Base-by-base conservation (phyloP, 2,888 invertebrate species). In the Chironomus tentans region DNA sequence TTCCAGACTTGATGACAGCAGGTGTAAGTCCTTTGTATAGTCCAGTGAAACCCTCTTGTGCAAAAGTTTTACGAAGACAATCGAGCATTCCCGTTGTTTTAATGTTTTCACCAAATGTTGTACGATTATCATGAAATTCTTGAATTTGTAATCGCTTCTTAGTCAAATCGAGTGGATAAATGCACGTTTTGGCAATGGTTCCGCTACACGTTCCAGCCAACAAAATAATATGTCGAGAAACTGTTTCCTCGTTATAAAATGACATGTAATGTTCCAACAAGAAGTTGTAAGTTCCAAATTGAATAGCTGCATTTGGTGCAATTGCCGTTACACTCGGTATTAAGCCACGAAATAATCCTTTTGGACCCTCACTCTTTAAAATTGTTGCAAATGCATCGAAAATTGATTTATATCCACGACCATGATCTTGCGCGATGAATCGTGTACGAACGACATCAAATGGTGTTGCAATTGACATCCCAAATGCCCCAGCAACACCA, bases 401-500 rank as follows among this genome's bases (percentile, higher is more conserved):
- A 2, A 83, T 83, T 79, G 82, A 83, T 61, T 80, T 79, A 80
- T 84, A 84, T 62, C 84, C 84, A 74, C 82, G 82, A 71, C 80
- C 82, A 21, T 84, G 83, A 79, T 85, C 86, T 84, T 96, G 96
- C 12, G 96, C 97, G 76, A 98, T 92, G 78, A 99, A 87, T 80
- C 98, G 88, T 2, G 99, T 99, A 80, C 98, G 87, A 24, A 97
- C 86, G 0, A 95, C 93, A 85, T 99, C 99, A 80, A 97, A 91
- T 0, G 99, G 99, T 81, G 94, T 97, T 1, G 96, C 92, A 1
- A 87, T 83, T 6, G 93, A 80, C 3, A 95, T 95, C 4, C 94
- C 96, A 7, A 86, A 78, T 46, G 88, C 87, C 5, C 97, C 97
- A 75, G 97, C 91, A 4, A 91, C 79, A 28, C 92, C 91, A 10